A percentile compares a stretch with the other conserved stretches of the same genome.
Evolutionary conservation across 2,113 vertebrate genomes (phyloP).

Genomic region (human (Homo sapiens)): DNA sequence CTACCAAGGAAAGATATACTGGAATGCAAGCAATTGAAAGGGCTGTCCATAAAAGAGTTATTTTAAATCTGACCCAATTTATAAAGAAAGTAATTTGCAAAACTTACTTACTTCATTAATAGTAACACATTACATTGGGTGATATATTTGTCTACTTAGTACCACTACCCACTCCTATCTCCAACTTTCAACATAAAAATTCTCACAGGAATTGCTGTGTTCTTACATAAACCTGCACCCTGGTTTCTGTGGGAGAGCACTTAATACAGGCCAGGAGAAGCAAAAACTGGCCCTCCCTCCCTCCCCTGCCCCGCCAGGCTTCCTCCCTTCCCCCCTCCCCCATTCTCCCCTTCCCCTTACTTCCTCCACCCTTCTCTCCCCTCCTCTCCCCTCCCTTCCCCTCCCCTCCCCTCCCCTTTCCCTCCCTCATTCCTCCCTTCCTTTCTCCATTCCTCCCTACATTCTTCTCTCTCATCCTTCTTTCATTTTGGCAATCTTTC

Average conservation of each 20-base stretch:
- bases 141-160: neutral
- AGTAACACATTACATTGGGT: neutral
- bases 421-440: neutral
- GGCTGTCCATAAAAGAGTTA: neutral
- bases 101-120: neutral
- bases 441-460: neutral
- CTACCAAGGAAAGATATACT: neutral
- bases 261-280: neutral
- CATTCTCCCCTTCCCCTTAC: too few relatives aligned
- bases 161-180: neutral
- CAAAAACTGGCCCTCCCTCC: neutral
- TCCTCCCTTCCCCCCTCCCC: fast-evolving
- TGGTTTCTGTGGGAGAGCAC: neutral
- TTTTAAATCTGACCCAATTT: slow-evolving; percentile 1
- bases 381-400: too few relatives aligned
- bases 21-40: neutral
- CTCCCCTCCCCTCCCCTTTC: too few relatives aligned
- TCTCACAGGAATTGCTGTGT: neutral
- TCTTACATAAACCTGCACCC: neutral
- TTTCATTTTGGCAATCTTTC: neutral
- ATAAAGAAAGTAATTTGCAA: neutral
- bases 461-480: neutral
- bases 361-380: neutral
- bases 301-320: neutral
- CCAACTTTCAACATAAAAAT: neutral